Evolutionary conservation across 2,797 vertebrate species (phyloP), one percentile per base, ranked within the genome.

Genomic region (Parambassis ranga): DNA sequence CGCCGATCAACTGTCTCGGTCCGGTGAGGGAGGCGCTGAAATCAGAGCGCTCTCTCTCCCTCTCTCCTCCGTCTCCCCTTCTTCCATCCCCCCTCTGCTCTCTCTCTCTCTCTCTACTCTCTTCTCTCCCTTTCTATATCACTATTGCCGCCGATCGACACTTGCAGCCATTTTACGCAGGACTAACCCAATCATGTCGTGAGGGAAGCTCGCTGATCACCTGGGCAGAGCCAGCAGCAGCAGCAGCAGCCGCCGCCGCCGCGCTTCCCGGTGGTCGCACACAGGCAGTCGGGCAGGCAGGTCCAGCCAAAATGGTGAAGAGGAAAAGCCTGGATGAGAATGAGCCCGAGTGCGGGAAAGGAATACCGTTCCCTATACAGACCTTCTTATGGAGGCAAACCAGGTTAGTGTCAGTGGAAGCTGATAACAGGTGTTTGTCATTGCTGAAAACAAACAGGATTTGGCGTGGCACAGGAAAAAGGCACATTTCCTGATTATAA

Each of bases 301-400:
- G 55, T 57, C 37, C 48, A 44, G 79, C 5, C 39, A 89, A 88
- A 28, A 98, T 99, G 97, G 97, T 98, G 94, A 99, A 99, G 90
- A 92, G 97, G 87, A 99, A 99, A 77, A 98, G 96, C 94, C 87
- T 97, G 14, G 96, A 98, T 75, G 97, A 97, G 18, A 93, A 92
- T 78, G 97, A 99, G 76, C 95, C 93, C 83, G 95, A 98, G 86
- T 92, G 94, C 76, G 92, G 94, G 81, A 94, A 95, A 43, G 97
- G 97, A 48, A 94, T 99, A 80, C 97, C 97, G 31, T 94, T 98
- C 59, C 95, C 97, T 39, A 98, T 98, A 85, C 97, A 98, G 93
- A 99, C 96, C 92, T 99, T 99, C 89, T 81, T 99, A 0, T 99
- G 97, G 97, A 94, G 97, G 81, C 97, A 99, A 53, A 99, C 97